Base-by-base conservation (phyloP, 1,140 invertebrate genomes). In the Dryas iulia region DNA sequence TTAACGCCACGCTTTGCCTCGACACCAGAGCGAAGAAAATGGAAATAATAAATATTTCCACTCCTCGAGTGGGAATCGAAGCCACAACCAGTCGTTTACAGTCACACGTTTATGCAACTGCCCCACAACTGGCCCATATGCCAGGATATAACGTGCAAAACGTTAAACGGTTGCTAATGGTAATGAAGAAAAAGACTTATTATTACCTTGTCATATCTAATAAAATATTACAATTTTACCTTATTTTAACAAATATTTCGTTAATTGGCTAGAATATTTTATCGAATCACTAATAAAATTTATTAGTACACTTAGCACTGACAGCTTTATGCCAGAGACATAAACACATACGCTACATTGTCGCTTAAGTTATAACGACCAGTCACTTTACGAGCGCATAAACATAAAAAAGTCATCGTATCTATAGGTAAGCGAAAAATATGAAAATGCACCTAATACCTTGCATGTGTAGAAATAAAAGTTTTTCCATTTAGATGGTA, bases 331-430 rank as follows among this genome's bases (percentile, higher is more conserved):
- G 78, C 76, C 76, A 63, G 25, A 59, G 70, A 79, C 78, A 70
- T 87, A 87, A 85, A 87, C 83, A 84, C 82, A 82, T 80, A 68
- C 67, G 73, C 71, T 77, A 87, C 83, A 87, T 72, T 86, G 82
- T 86, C 79, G 78, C 79, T 73, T 76, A 79, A 85, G 84, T 82
- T 83, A 86, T 80, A 86, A 85, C 82, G 81, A 82, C 69, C 66
- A 73, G 73, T 60, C 74, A 77, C 81, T 90, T 89, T 89, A 89
- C 82, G 84, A 86, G 60, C 66, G 59, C 77, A 89, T 89, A 91
- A 89, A 88, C 83, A 88, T 89, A 89, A 89, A 91, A 90, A 91
- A 89, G 79, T 87, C 83, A 87, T 89, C 78, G 81, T 72, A 35
- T 62, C 72, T 59, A 59, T 73, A 57, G 67, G 65, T 73, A 57